These are phyloP conservation scores for Heliocidaris erythrogramma DNA, from an alignment of 35 echinoderm and acorn worm genomes.

Conservation along the genomic window DNA sequence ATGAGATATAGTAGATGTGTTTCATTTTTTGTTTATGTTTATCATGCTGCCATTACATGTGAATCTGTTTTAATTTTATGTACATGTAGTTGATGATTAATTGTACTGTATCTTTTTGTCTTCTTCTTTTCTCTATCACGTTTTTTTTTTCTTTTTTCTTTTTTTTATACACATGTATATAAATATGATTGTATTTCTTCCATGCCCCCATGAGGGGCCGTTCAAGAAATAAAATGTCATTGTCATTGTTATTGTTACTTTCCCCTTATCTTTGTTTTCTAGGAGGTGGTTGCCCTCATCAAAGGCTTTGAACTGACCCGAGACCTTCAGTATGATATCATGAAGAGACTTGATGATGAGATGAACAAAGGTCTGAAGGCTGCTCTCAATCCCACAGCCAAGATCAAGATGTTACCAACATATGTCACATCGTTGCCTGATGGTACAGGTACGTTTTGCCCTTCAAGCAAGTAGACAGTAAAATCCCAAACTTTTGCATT, in stretches of 20 bases:
- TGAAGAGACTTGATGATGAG: conserved; percentile 40
- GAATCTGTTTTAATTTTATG: too few species aligned
- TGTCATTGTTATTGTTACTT: not conserved
- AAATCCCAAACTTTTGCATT: too few species aligned
- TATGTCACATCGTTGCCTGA: conserved; percentile 60
- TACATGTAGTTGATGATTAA: too few species aligned
- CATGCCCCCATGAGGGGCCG: too few species aligned
- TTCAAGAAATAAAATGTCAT: too few species aligned
- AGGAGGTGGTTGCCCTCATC: conserved; percentile 44
- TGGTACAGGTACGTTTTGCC: conserved; percentile 52
- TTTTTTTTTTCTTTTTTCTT: too few species aligned
- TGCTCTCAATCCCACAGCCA: conserved; percentile 26
- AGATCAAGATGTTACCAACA: conserved; percentile 62
- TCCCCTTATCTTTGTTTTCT: not conserved
- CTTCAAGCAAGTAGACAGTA: not conserved
- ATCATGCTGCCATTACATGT: too few species aligned
- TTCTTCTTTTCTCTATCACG: too few species aligned
- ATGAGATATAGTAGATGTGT: conserved; percentile 11
- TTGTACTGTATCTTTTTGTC: too few species aligned
- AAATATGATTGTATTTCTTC: too few species aligned
- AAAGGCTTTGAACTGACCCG: conserved; percentile 41
- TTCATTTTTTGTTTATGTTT: too few species aligned
- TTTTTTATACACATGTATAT: too few species aligned
- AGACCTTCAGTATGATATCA: conserved; percentile 41
- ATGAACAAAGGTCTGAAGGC: conserved; percentile 57